A percentile compares a stretch with the other conserved stretches of the same genome.
Evolutionary conservation across 2,888 invertebrate species (phyloP).

Genomic region (Diloba caeruleocephala): DNA sequence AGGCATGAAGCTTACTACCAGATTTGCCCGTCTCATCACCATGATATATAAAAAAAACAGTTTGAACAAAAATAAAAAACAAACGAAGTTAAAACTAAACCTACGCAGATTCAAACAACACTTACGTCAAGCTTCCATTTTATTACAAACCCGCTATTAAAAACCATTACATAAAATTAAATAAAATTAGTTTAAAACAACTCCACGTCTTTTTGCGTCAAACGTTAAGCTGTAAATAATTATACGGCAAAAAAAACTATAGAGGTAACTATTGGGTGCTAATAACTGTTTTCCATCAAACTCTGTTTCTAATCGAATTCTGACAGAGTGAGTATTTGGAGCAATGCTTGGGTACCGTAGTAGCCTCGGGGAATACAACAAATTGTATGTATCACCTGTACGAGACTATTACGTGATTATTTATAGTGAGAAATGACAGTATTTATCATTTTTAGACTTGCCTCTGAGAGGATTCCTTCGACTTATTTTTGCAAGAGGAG

Average conservation of each 20-base stretch:
- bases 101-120: not conserved
- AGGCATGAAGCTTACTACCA: too few species aligned
- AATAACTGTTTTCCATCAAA: constrained; percentile 84
- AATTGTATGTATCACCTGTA: constrained; percentile 47
- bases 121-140: constrained; percentile 19
- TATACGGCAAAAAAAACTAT: constrained; percentile 37
- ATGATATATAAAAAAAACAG: too few species aligned
- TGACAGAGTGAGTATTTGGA: constrained; percentile 77
- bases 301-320: constrained; percentile 76
- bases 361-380: constrained; percentile 64
- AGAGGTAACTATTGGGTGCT: constrained; percentile 59
- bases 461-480: not conserved
- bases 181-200: constrained; percentile 21
- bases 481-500: too few species aligned
- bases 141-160: constrained; percentile 15
- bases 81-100: not conserved
- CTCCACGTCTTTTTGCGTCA: constrained; percentile 28
- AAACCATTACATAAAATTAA: constrained; percentile 20
- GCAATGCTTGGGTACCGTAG: constrained; percentile 74
- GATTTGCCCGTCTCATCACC: too few species aligned
- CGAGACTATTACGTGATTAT: constrained; percentile 17
- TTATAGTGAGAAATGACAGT: constrained; percentile 18
- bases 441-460: constrained; percentile 8
- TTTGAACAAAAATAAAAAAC: not conserved
- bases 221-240: constrained; percentile 54